Conservation (phyloP, 2,113 vertebrate species). For the Callaeas wilsoni region DNA sequence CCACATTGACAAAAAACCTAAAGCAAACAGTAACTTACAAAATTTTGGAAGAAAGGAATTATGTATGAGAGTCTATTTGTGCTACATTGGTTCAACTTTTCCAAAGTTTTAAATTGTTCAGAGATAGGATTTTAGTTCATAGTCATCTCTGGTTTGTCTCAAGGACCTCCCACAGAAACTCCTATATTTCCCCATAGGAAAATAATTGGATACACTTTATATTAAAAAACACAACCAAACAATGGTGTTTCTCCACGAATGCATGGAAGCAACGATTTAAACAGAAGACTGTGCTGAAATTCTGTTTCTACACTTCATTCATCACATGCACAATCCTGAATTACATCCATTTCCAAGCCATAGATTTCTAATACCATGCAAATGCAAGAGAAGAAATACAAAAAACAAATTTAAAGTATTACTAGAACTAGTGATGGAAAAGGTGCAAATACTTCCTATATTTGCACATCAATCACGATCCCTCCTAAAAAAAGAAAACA, state of each 20-base stretch:
- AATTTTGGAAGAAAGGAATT: background rate
- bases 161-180: background rate
- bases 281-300: background rate
- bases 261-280: background rate
- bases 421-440: background rate
- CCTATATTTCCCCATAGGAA: rapidly evolving
- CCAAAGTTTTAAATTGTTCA: background rate
- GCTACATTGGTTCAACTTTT: background rate
- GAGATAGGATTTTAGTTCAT: background rate
- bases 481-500: background rate
- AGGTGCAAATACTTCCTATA: background rate
- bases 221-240: background rate
- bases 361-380: background rate
- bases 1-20: background rate
- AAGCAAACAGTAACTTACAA: rapidly evolving
- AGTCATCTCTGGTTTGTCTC: background rate
- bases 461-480: background rate
- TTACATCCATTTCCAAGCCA: background rate
- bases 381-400: background rate
- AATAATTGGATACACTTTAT: background rate
- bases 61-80: background rate
- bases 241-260: background rate
- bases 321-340: background rate
- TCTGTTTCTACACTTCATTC: background rate
- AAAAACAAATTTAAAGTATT: background rate